phyloP scores from a whole-genome alignment of 2,113 vertebrate genomes.

The Tringa solitaria region DNA sequence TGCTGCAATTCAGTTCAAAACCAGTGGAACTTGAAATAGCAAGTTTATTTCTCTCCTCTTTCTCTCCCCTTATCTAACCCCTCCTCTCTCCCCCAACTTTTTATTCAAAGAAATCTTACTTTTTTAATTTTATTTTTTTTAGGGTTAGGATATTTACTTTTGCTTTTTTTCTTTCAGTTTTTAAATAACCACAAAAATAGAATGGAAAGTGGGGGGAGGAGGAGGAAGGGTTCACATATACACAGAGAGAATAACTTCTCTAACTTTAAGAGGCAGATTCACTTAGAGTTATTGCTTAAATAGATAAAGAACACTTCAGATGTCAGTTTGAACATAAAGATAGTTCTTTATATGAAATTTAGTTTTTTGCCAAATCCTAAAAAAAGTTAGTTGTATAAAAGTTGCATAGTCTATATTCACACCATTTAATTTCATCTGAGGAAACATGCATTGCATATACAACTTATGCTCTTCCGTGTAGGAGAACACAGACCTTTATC shows the following conservation, averaged over 20 bases:
- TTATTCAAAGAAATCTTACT: neutral
- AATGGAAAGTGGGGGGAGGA: neutral
- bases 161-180: neutral
- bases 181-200: neutral
- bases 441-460: slow-evolving; percentile 17
- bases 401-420: slow-evolving; percentile 51
- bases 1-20: neutral
- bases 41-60: neutral
- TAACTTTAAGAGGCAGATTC: neutral
- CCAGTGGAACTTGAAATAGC: neutral
- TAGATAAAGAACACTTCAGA: slow-evolving; percentile 35
- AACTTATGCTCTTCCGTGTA: neutral
- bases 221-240: neutral
- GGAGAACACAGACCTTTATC: neutral
- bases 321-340: neutral
- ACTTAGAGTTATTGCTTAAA: slow-evolving; percentile 13
- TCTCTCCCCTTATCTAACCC: neutral
- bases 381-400: slow-evolving; percentile 26
- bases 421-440: neutral
- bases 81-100: neutral
- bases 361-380: neutral
- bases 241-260: neutral
- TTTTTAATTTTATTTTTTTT: neutral
- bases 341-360: neutral
- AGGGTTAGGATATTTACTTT: neutral